Conservation (phyloP, 2,797 vertebrate species). For the Peromyscus attwateri region DNA sequence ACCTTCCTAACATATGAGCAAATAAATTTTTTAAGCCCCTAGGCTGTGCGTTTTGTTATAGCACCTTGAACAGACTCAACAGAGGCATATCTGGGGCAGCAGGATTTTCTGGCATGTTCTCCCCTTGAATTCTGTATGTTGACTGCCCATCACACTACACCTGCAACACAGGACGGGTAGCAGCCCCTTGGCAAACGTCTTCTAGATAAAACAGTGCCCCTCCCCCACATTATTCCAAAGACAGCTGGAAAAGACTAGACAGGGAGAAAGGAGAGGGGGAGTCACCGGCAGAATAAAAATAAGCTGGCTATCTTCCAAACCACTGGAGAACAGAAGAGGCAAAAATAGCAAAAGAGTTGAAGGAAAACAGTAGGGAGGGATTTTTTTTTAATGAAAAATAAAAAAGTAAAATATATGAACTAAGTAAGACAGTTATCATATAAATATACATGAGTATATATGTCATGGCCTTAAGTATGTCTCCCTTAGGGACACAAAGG, state of each 20-base stretch:
- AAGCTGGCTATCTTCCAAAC: constrained; percentile 74
- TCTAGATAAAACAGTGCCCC: not conserved
- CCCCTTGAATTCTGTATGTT: not conserved
- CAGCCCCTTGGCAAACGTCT: not conserved
- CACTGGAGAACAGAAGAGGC: constrained; percentile 64
- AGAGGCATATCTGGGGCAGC: not conserved
- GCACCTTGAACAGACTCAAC: not conserved
- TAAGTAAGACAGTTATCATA: constrained; percentile 17
- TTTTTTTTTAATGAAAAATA: not conserved
- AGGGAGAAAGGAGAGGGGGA: constrained; percentile 44
- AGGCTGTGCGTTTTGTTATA: not conserved
- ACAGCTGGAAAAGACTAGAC: constrained; percentile 54
- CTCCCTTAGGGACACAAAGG: not conserved
- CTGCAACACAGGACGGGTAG: not conserved
- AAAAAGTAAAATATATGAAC: not conserved
- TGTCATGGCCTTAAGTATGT: not conserved
- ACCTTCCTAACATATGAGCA: not conserved
- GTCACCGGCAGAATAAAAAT: constrained; percentile 70
- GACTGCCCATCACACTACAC: not conserved
- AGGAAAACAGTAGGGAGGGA: not conserved
- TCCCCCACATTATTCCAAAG: constrained; percentile 41
- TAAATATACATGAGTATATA: not conserved
- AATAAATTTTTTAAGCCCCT: not conserved
- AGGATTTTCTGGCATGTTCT: not conserved
- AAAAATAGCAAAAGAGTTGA: constrained; percentile 60